Evolutionary conservation across 2,888 invertebrate genomes (phyloP).

Genomic region (Limnephilus rhombicus): DNA sequence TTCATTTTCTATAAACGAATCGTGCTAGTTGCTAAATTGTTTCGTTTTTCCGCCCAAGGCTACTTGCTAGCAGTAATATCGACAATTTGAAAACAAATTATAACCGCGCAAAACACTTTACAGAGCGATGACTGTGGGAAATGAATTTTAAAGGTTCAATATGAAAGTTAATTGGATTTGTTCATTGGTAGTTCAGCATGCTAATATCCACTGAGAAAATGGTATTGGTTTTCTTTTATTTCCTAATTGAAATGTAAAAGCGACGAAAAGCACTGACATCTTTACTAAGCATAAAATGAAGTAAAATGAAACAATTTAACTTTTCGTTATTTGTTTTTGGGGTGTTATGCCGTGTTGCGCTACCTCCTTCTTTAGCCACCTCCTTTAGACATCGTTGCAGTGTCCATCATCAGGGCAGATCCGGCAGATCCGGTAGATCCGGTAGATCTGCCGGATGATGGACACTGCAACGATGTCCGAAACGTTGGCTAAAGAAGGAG

Average conservation of each 20-base stretch:
- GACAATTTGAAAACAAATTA: neutral
- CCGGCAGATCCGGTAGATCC: too few species aligned
- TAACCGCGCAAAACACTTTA: neutral
- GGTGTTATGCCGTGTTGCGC: too few species aligned
- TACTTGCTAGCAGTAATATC: neutral
- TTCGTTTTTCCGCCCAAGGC: neutral
- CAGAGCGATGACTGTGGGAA: neutral
- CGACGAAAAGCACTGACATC: neutral
- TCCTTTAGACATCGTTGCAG: too few species aligned
- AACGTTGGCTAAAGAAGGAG: too few species aligned
- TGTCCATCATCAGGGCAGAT: too few species aligned
- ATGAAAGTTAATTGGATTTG: neutral
- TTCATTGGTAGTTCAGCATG: neutral
- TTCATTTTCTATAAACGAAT: slow-evolving; percentile 22
- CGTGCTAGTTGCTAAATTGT: neutral
- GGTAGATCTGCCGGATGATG: too few species aligned
- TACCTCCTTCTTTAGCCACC: too few species aligned
- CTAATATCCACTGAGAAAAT: neutral
- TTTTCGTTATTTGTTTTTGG: too few species aligned
- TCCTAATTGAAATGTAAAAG: neutral
- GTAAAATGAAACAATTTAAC: too few species aligned
- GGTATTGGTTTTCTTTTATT: neutral
- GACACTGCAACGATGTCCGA: too few species aligned
- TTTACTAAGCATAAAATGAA: too few species aligned
- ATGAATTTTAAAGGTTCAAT: neutral